Evolutionary conservation across 2,888 invertebrate genomes (phyloP), one percentile per base, ranked within the genome.

Genomic region (Ennomos quercinarius): DNA sequence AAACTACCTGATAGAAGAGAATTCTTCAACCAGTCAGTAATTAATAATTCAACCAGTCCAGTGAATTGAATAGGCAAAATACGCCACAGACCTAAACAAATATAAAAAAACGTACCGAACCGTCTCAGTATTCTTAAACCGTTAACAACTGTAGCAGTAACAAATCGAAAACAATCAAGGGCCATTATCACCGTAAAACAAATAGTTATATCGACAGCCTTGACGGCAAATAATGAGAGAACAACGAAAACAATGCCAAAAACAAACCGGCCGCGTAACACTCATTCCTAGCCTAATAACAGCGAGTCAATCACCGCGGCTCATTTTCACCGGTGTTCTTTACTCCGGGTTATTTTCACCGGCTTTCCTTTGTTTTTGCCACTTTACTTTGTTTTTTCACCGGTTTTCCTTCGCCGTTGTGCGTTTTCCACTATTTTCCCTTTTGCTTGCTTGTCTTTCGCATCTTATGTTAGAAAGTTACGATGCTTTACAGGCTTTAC

Each of bases 301-400:
- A 40, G 9, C 43, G 13, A 58, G 58, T 58, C 53, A 48, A 58
- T 58, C 58, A 58, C 58, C 47, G 13, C 37, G 12, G 41, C 17
- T 37, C 44, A 35, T 53, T 51, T 47, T 41, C 57, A 57, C 51
- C 37, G 42, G 35, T 53, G 42, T 51, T 36, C 53, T 12, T n/a
- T 27, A 34, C 11, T 36, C 41, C 12, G 40, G 27, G 6, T n/a
- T 42, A 38, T 46, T 41, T 46, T 37, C 27, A 37, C 9, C 36
- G 37, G 13, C 53, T 41, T 27, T 34, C 48, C 42, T 49, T 11
- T 27, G 27, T 27, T 3, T 27, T 27, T 27, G 2, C 27, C 36
- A 45, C 60, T 73, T 73, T 70, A 64, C 67, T 71, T 66, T 56
- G 65, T 17, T 17, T 17, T 17, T 17, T 4, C 1, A 2, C 1